These are phyloP conservation scores for Andrena haemorrhoa DNA, from an alignment of 2,888 invertebrate species.

Conservation along the genomic window DNA sequence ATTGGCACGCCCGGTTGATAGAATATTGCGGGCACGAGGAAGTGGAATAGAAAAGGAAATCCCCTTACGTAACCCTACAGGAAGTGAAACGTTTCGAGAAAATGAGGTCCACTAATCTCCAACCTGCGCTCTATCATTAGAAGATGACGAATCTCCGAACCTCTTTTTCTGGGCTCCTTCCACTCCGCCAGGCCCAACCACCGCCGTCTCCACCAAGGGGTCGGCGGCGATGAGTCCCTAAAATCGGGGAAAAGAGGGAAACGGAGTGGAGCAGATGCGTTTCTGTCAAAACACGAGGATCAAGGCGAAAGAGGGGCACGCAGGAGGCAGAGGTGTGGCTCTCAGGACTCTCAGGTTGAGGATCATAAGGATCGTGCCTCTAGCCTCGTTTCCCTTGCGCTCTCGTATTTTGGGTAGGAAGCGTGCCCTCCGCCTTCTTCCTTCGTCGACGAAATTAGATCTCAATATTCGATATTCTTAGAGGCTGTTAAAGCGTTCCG, in stretches of 20 bases:
- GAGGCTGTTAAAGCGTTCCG: not conserved
- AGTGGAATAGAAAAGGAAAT: not conserved
- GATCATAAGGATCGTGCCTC: conserved; percentile 39
- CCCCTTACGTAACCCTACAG: conserved; percentile 4
- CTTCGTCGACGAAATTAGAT: conserved; percentile 44
- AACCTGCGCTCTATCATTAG: conserved; percentile 72
- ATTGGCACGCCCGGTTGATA: conserved; percentile 7
- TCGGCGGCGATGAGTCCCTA: conserved; percentile 46
- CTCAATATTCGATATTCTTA: not conserved
- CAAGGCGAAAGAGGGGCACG: not conserved
- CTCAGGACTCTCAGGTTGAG: conserved; percentile 26
- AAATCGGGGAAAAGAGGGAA: conserved; percentile 1
- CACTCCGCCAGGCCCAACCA: conserved; percentile 40
- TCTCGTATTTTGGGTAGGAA: conserved; percentile 34
- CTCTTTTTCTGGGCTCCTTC: conserved; percentile 30
- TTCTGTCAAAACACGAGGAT: conserved; percentile 67
- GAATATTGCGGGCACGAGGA: no score
- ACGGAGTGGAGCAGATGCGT: conserved; percentile 62
- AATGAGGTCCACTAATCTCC: conserved; percentile 63
- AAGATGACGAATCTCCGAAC: conserved; percentile 59
- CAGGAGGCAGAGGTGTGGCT: not conserved
- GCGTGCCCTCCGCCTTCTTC: not conserved
- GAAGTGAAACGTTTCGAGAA: conserved; percentile 1
- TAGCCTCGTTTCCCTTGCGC: conserved; percentile 1
- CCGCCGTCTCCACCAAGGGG: conserved; percentile 32